Base-by-base conservation (phyloP, 2,113 vertebrate species). In the Fregetta grallaria region DNA sequence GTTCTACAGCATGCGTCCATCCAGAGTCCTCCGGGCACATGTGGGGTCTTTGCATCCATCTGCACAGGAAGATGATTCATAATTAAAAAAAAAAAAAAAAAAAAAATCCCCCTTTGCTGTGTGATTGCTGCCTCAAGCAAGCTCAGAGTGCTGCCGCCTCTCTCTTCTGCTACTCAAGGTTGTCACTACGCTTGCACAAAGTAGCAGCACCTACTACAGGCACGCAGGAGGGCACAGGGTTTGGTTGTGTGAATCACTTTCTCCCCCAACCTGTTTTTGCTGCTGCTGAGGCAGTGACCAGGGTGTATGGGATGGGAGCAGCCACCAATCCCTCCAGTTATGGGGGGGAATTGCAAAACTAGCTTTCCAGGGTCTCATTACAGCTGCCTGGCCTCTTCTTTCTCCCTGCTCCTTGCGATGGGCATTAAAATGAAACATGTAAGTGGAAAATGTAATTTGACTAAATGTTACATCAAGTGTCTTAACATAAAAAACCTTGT, bases 211-310 rank as follows among this genome's bases (percentile, higher is more conserved):
- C 65, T 50, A 4, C 45, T 42, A 8, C 3, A 72, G 56, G 29
- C 3, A 1, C 0, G 0, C 17, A 19, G 62, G 15, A 72, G 44
- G 29, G 23, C 47, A 16, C 25, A 4, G 66, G 16, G 19, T 55
- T 80, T 55, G 25, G 5, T 4, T 36, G 27, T 25, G 32, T 58
- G 19, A 10, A 18, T 15, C 26, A 22, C 0, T 42, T 82, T n/a
- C 30, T 83, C 58, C 79, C 67, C n/a, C 56, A 47, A 9, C 14
- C 12, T 4, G 0, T n/a, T 66, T 36, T 40, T 76, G 47, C 50
- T 91, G 80, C 50, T 89, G 52, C 67, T 76, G 58, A 53, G 53
- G 17, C 12, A 5, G 3, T 50, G 44, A 23, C 5, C 49, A 59
- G 47, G 16, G 14, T 42, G 11, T 18, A 2, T 5, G 25, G 47